Conservation (phyloP, 1,140 invertebrate genomes). For the Listronotus bonariensis region DNA sequence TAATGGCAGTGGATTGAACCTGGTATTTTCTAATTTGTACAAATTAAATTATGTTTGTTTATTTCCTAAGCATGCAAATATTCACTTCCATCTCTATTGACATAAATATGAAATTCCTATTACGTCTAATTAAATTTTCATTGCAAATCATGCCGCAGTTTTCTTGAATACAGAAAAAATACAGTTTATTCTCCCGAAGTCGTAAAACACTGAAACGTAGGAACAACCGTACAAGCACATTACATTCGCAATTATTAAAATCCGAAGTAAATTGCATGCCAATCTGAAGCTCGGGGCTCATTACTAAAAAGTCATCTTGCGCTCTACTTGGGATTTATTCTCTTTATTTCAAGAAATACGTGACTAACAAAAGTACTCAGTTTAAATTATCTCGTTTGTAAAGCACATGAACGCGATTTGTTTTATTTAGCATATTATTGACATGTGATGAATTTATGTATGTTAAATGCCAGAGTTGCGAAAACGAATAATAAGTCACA, state of each 20-base stretch:
- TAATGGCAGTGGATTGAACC: too few relatives aligned
- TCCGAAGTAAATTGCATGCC: slow-evolving; percentile 33
- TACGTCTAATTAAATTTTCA: too few relatives aligned
- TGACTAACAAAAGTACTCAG: slow-evolving; percentile 30
- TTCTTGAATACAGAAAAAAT: too few relatives aligned
- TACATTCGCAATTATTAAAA: slow-evolving; percentile 32
- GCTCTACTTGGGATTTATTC: slow-evolving; percentile 33
- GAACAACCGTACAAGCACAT: slow-evolving; percentile 21
- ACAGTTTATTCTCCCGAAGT: too few relatives aligned
- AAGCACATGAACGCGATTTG: slow-evolving; percentile 24
- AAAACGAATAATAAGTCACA: too few relatives aligned
- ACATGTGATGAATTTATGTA: slow-evolving; percentile 23
- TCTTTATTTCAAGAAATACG: slow-evolving; percentile 34
- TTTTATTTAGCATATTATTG: slow-evolving; percentile 21
- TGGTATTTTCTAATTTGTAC: too few relatives aligned
- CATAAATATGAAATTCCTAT: too few relatives aligned
- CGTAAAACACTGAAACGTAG: background rate
- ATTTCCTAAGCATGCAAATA: too few relatives aligned
- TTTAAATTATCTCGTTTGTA: slow-evolving; percentile 31
- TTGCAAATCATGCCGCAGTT: too few relatives aligned
- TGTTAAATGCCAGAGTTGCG: too few relatives aligned
- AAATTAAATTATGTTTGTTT: too few relatives aligned
- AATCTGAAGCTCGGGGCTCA: slow-evolving; percentile 29
- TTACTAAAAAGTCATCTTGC: slow-evolving; percentile 35
- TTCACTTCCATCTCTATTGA: too few relatives aligned